Evolutionary conservation across 2,797 vertebrate species (phyloP).

Genomic region (Pantherophis vulpinus): DNA sequence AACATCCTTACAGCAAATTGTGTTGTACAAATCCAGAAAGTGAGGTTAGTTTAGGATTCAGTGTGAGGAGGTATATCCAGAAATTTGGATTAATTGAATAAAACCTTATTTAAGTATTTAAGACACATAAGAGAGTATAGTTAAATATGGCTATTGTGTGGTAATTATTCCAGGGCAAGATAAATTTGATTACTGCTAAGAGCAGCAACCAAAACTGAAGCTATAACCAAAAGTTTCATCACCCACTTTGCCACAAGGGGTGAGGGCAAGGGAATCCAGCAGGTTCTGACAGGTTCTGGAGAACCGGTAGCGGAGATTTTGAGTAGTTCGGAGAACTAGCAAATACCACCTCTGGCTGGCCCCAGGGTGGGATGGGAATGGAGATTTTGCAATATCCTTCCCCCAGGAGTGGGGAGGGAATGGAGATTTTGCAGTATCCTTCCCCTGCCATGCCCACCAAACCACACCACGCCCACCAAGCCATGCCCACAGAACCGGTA

Average conservation of each 20-base stretch:
- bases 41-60: background rate
- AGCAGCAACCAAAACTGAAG: background rate
- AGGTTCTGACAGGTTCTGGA: no score
- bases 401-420: no score
- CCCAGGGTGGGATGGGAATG: no score
- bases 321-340: no score
- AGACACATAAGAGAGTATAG: background rate
- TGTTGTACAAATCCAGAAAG: background rate
- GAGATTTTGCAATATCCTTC: no score
- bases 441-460: no score
- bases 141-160: background rate
- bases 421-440: no score
- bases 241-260: background rate
- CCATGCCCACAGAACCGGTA: no score
- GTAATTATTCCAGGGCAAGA: background rate
- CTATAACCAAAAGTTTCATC: background rate
- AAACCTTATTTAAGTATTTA: background rate
- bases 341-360: no score
- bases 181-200: background rate
- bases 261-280: no score
- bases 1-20: background rate
- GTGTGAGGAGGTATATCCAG: background rate
- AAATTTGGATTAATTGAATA: background rate
- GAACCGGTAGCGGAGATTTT: no score
- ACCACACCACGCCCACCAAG: no score